A percentile compares a stretch with the other conserved stretches of the same genome.
Conservation (phyloP, 64 coral and sea anemone genomes). For the Stichodactyla helianthus region DNA sequence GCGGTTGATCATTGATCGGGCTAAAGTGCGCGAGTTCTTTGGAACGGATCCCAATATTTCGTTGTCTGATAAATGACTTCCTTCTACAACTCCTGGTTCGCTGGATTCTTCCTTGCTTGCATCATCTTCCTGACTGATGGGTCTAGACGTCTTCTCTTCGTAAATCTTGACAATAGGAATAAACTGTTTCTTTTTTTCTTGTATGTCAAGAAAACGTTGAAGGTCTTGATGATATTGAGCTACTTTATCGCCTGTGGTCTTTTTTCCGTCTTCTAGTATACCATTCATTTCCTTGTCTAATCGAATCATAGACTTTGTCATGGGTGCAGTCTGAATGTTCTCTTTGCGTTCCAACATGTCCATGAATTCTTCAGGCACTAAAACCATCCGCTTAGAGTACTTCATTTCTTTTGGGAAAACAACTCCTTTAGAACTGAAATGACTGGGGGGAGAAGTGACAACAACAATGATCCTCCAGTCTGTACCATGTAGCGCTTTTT, state of each 20-base stretch:
- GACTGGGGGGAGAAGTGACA: background rate
- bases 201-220: slow-evolving; percentile 1
- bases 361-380: background rate
- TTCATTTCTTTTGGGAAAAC: slow-evolving; percentile 1
- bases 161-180: background rate
- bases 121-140: too few species aligned
- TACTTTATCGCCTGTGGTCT: too few species aligned
- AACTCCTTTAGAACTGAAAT: background rate
- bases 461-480: too few species aligned
- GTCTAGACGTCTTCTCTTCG: background rate
- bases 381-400: background rate
- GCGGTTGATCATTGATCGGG: too few species aligned
- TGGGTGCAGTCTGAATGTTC: too few species aligned
- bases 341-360: too few species aligned
- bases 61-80: background rate
- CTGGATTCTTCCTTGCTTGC: background rate
- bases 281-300: slow-evolving; percentile 3
- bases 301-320: too few species aligned
- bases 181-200: too few species aligned
- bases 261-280: background rate
- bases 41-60: background rate
- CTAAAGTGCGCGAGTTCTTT: too few species aligned
- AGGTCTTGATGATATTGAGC: too few species aligned
- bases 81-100: background rate
- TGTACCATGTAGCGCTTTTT: background rate